Percentiles rank a stretch among this genome's conserved stretches.
phyloP scores from a whole-genome alignment of 2,797 vertebrate species.

The Crocodylus rhombifer region DNA sequence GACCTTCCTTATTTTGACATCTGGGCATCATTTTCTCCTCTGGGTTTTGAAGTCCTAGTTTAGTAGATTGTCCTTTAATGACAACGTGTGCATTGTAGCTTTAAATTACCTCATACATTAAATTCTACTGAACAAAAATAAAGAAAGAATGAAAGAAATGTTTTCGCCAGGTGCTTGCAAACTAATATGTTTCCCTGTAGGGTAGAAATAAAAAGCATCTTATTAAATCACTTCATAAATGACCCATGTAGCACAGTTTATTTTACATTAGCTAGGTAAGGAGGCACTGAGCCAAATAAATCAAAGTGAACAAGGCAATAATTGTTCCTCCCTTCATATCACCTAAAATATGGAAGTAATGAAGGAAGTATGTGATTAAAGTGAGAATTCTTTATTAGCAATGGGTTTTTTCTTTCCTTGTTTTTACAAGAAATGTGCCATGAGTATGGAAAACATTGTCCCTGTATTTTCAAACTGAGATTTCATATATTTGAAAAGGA shows the following conservation, averaged over 20 bases:
- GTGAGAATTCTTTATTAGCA: conserved; percentile 47
- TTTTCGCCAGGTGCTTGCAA: conserved; percentile 47
- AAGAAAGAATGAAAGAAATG: conserved; percentile 12
- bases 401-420: conserved; percentile 24
- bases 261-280: conserved; percentile 75
- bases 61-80: conserved; percentile 29
- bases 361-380: conserved; percentile 66
- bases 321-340: conserved; percentile 71
- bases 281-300: conserved; percentile 73
- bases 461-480: conserved; percentile 48
- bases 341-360: conserved; percentile 68
- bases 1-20: conserved; percentile 33
- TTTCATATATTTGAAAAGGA: conserved; percentile 43
- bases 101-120: conserved; percentile 56
- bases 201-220: conserved; percentile 69
- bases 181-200: conserved; percentile 52
- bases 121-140: conserved; percentile 32
- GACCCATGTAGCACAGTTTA: conserved; percentile 75
- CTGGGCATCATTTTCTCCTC: conserved; percentile 3
- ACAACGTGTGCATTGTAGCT: conserved; percentile 41
- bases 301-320: conserved; percentile 77
- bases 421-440: conserved; percentile 18
- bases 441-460: background rate
- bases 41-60: conserved; percentile 14
- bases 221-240: conserved; percentile 80